Percentiles rank a stretch among this genome's conserved stretches.
These are phyloP conservation scores for Drosophila setosimentum DNA, from an alignment of 2,888 invertebrate genomes.

Conservation along the genomic window DNA sequence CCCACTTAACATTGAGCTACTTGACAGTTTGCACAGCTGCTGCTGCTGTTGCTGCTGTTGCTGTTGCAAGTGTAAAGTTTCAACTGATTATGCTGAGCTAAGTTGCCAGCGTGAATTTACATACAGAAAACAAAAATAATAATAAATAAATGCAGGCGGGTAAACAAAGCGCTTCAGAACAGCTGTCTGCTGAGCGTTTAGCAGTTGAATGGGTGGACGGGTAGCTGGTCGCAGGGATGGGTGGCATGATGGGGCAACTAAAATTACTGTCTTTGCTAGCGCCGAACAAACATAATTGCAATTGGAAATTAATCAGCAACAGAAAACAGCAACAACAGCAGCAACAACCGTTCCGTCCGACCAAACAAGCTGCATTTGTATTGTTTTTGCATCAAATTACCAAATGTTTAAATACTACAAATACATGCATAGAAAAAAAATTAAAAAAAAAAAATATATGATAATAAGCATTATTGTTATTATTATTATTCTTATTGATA, in stretches of 20 bases:
- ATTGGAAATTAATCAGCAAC: constrained; percentile 64
- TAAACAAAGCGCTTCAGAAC: constrained; percentile 44
- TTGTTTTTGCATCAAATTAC: constrained; percentile 62
- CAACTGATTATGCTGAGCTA: constrained; percentile 55
- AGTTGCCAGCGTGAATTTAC: constrained; percentile 32
- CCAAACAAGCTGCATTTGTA: constrained; percentile 43
- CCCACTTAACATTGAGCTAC: neutral
- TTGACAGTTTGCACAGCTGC: constrained; percentile 16
- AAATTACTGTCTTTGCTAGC: constrained; percentile 30
- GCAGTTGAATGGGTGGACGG: constrained; percentile 1
- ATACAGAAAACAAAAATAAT: constrained; percentile 7
- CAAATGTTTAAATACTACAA: constrained; percentile 50
- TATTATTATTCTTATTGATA: constrained; percentile 37
- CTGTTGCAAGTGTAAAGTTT: constrained; percentile 26
- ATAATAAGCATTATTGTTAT: constrained; percentile 40
- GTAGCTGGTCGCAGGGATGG: neutral
- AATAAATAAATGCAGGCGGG: constrained; percentile 33
- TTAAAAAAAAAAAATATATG: constrained; percentile 3
- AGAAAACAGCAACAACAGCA: constrained; percentile 5
- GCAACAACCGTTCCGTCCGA: constrained; percentile 43
- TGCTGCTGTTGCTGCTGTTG: constrained; percentile 4
- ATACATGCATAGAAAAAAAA: neutral
- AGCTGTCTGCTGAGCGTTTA: constrained; percentile 19
- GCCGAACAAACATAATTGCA: constrained; percentile 56
- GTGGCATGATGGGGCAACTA: neutral